Conservation (phyloP, 2,797 vertebrate species). For the Parauchenoglanis ngamensis region DNA sequence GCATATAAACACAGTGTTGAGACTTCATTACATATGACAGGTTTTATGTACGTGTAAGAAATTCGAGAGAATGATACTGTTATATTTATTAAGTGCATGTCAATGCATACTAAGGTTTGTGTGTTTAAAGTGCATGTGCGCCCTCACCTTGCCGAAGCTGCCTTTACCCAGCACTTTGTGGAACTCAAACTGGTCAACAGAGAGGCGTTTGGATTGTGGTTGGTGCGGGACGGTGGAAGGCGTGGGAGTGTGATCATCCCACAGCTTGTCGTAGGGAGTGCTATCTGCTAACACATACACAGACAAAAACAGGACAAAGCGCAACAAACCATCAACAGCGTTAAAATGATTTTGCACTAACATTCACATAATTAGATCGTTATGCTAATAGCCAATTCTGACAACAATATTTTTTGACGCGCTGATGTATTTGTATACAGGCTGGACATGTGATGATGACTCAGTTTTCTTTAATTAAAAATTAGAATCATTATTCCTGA, state of each 20-base stretch:
- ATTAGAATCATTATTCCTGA: not conserved
- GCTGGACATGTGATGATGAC: not conserved
- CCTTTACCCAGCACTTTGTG: conserved; percentile 97
- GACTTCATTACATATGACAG: not conserved
- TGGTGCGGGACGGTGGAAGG: conserved; percentile 52
- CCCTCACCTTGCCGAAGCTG: conserved; percentile 94
- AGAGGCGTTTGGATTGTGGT: conserved; percentile 66
- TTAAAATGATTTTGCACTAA: conserved; percentile 6
- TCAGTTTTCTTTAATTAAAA: not conserved
- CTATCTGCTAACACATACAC: conserved; percentile 61
- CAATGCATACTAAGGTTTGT: not conserved
- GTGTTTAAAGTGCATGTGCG: not conserved
- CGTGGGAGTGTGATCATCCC: conserved; percentile 65
- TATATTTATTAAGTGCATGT: not conserved
- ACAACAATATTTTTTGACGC: not conserved
- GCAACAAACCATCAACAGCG: not conserved
- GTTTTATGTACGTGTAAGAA: not conserved
- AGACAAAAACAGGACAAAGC: conserved; percentile 26
- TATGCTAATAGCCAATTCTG: not conserved
- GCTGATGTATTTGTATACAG: not conserved
- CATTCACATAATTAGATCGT: not conserved
- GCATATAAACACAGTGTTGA: not conserved
- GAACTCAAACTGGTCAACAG: conserved; percentile 82
- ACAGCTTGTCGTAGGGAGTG: conserved; percentile 72
- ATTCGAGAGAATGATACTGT: not conserved